Percentiles rank a stretch among this genome's conserved stretches.
Conservation (phyloP, 2,888 invertebrate species). For the Campopleginae sp. region DNA sequence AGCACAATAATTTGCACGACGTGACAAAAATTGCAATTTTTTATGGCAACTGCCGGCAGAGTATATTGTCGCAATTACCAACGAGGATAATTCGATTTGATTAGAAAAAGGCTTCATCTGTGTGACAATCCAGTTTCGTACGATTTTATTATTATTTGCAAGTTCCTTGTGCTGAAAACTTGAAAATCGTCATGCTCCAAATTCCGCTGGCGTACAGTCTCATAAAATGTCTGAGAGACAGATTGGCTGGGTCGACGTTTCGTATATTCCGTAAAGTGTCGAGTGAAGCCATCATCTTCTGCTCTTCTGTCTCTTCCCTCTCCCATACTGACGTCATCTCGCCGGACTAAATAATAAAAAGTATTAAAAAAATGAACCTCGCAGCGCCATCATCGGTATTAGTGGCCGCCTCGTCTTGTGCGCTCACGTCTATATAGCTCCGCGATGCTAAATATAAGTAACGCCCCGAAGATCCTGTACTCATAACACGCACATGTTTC, state of each 20-base stretch:
- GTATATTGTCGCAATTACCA: no score
- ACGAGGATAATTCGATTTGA: no score
- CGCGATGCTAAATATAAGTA: conserved; percentile 61
- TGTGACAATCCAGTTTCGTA: not conserved
- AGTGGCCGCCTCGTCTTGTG: conserved; percentile 22
- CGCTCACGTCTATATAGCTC: conserved; percentile 45
- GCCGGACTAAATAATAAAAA: conserved; percentile 38
- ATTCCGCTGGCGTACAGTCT: conserved; percentile 29
- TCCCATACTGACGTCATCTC: conserved; percentile 52
- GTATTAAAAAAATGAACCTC: conserved; percentile 19
- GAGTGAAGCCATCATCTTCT: conserved; percentile 47
- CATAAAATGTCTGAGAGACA: conserved; percentile 36
- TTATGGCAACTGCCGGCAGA: no score
- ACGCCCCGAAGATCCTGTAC: conserved; percentile 40
- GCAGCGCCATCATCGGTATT: conserved; percentile 39
- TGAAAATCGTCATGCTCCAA: conserved; percentile 13
- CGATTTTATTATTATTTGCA: conserved; percentile 10
- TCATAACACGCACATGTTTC: conserved; percentile 10
- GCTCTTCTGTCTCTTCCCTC: conserved; percentile 5
- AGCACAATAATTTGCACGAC: no score
- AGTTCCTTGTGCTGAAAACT: conserved; percentile 25
- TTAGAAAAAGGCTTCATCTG: no score
- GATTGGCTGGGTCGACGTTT: conserved; percentile 50
- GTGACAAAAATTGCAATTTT: no score
- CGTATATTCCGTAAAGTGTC: conserved; percentile 35